Base-by-base conservation (phyloP, 2,797 vertebrate species). In the Garrulus glandarius region DNA sequence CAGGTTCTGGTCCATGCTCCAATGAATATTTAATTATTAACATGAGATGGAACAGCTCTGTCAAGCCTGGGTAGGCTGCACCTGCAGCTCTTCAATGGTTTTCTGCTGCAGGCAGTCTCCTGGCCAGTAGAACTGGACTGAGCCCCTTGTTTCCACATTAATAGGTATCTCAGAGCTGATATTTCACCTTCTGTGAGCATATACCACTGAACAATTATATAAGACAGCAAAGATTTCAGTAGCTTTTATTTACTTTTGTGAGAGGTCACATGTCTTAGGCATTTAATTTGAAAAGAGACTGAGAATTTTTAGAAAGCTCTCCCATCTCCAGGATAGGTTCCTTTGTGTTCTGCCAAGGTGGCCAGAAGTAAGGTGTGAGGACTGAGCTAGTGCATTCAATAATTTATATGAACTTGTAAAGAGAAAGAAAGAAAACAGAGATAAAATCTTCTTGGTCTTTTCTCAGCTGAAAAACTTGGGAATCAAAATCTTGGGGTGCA, bases 1-100 rank as follows among this genome's bases (percentile, higher is more conserved):
- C 88, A 92, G 91, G 88, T 97, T 96, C 91, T 95, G 88, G 94
- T 97, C 93, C 92, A 94, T 93, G 94, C 92, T 94, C 77, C 93
- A 96, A 95, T 95, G 96, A 96, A 94, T 97, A 96, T 95, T 97
- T 96, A 96, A 96, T 97, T 96, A 97, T 96, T 95, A 95, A 95
- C 95, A 95, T 88, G 92, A 95, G 95, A 96, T 95, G 92, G 83
- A 96, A 92, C 92, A 94, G 92, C 80, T 86, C 90, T 95, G 87
- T 96, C 94, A 95, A 95, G 89, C 72, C 89, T 86, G 70, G 70
- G 80, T 86, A 95, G 83, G 67, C 83, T 93, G 92, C 85, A 94
- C 83, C 90, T 96, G 92, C 92, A 96, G 60, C 95, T 95, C 87
- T 88, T 89, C 91, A 69, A 36, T 72, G 83, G 69, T 69, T 95